Evolutionary conservation across 2,113 vertebrate species (phyloP).

Genomic region (Ochotona curzoniae): DNA sequence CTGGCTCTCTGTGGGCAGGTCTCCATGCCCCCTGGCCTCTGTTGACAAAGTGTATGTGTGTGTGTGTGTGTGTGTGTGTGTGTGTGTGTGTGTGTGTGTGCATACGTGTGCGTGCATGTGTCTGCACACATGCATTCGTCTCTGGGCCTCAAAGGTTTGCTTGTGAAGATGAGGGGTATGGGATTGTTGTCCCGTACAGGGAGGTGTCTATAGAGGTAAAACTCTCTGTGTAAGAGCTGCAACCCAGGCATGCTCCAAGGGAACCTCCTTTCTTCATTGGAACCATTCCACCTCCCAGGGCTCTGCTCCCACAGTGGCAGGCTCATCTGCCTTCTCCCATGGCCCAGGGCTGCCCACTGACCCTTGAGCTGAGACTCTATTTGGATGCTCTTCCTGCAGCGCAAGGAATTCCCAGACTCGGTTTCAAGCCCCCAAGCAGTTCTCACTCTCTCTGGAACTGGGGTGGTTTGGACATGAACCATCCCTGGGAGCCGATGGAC

Average conservation of each 20-base stretch:
- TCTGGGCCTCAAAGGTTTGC: neutral
- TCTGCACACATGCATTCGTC: neutral
- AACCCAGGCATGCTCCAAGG: neutral
- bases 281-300: neutral
- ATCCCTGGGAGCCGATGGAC: neutral
- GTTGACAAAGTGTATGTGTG: neutral
- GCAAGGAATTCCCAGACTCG: neutral
- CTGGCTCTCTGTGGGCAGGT: neutral
- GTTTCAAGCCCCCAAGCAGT: neutral
- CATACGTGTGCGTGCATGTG: neutral
- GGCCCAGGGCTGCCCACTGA: fast-evolving
- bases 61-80: neutral
- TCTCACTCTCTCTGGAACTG: neutral
- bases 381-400: neutral
- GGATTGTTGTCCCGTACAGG: neutral
- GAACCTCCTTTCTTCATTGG: neutral
- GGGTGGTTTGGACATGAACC: neutral
- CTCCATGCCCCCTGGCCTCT: neutral
- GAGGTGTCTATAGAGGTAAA: neutral
- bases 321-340: fast-evolving
- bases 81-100: neutral
- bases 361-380: neutral
- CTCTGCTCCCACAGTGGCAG: neutral
- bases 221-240: neutral
- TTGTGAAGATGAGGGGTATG: neutral